Evolutionary conservation across 2,797 vertebrate species (phyloP).

Genomic region (Phalanger gymnotis): DNA sequence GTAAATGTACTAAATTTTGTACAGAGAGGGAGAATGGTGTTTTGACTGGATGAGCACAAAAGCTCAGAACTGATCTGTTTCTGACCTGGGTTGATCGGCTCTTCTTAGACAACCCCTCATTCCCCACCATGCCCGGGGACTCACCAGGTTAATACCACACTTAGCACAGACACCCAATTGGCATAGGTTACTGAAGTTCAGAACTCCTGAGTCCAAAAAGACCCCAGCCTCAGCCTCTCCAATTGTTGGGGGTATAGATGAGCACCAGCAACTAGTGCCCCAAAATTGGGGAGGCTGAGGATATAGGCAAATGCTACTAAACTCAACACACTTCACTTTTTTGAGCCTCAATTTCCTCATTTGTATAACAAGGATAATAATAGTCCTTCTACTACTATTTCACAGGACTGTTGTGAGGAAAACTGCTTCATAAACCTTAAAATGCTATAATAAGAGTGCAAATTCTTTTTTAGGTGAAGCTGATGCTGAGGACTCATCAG

Average conservation of each 20-base stretch:
- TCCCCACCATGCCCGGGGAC: not conserved
- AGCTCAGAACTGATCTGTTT: not conserved
- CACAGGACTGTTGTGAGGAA: not conserved
- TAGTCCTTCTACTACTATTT: not conserved
- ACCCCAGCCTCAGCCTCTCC: not conserved
- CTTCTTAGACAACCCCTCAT: not conserved
- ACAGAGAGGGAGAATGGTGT: not conserved
- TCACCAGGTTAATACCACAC: not conserved
- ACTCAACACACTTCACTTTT: not conserved
- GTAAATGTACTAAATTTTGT: not conserved
- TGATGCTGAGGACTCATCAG: not conserved
- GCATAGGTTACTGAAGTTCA: not conserved
- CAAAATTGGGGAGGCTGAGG: not conserved
- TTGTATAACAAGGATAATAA: not conserved
- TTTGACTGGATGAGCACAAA: not conserved
- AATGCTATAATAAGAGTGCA: not conserved
- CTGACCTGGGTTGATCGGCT: not conserved
- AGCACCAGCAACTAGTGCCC: not conserved
- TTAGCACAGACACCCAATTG: not conserved
- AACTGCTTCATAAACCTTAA: not conserved
- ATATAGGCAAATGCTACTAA: not conserved
- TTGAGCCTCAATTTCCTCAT: not conserved
- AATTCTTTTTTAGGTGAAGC: not conserved
- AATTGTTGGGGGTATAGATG: not conserved
- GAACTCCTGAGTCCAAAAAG: not conserved